Conservation (phyloP, 2,113 vertebrate genomes). For the Sander lucioperca region DNA sequence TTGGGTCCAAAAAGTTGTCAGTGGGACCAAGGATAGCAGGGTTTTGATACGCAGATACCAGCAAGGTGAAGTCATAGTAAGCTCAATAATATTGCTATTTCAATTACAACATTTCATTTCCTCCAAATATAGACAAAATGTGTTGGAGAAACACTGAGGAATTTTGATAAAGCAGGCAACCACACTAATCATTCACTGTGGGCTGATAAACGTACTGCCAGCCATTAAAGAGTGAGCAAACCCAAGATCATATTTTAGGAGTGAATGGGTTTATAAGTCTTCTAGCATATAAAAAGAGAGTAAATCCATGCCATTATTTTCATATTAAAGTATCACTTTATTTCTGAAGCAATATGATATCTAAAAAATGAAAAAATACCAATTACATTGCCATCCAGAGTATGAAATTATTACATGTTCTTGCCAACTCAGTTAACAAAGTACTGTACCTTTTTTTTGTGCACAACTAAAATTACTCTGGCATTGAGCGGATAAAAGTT, state of each 20-base stretch:
- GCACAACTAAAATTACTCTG: not conserved
- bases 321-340: not conserved
- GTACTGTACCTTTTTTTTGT: not conserved
- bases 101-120: slow-evolving; percentile 57
- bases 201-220: slow-evolving; percentile 43
- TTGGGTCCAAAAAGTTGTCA: slow-evolving; percentile 57
- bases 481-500: slow-evolving; percentile 2
- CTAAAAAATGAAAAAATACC: not conserved
- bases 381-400: not conserved
- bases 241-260: slow-evolving; percentile 12
- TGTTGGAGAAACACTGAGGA: slow-evolving; percentile 49
- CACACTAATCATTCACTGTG: slow-evolving; percentile 33
- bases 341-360: not conserved
- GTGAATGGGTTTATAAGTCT: slow-evolving; percentile 2
- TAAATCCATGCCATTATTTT: not conserved
- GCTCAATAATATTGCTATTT: slow-evolving; percentile 55
- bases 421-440: slow-evolving; percentile 9
- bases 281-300: not conserved
- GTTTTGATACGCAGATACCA: slow-evolving; percentile 69
- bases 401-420: not conserved
- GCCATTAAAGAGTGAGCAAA: slow-evolving; percentile 20
- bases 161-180: slow-evolving; percentile 51
- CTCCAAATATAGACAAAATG: slow-evolving; percentile 67
- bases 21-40: slow-evolving; percentile 42
- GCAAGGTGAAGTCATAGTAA: slow-evolving; percentile 63